Percentiles rank a stretch among this genome's conserved stretches.
Evolutionary conservation across 1,140 invertebrate species (phyloP).

Genomic region (Heliconius hermathena): DNA sequence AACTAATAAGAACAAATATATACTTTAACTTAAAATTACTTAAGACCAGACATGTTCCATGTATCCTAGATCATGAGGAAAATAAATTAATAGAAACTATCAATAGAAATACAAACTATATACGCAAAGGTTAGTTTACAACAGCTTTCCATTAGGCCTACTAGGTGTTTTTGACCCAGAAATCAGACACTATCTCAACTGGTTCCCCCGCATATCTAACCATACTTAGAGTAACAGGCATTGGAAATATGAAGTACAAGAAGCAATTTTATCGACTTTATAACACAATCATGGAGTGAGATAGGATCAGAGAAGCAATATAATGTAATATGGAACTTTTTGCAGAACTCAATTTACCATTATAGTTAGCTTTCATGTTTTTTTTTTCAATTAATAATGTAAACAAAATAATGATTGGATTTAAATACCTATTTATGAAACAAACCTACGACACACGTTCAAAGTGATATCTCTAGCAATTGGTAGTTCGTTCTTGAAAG

Average conservation of each 20-base stretch:
- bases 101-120: slow-evolving; percentile 7
- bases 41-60: background rate
- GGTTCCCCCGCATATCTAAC: slow-evolving; percentile 34
- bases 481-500: no score
- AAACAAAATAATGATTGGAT: background rate
- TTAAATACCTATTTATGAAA: no score
- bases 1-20: no score
- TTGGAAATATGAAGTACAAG: slow-evolving; percentile 22
- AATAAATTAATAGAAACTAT: background rate
- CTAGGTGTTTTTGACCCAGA: slow-evolving; percentile 41
- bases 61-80: background rate
- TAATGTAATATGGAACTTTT: background rate
- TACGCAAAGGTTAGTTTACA: slow-evolving; percentile 31
- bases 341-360: background rate
- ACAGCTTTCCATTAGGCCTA: slow-evolving; percentile 33
- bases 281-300: background rate
- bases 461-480: no score
- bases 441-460: no score
- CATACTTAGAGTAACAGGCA: slow-evolving; percentile 41
- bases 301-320: background rate
- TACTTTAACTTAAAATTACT: background rate
- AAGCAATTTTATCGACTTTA: slow-evolving; percentile 15
- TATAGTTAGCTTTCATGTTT: background rate
- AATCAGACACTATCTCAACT: slow-evolving; percentile 35
- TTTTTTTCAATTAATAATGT: background rate